Conservation (phyloP, 1,140 invertebrate species). For the Saccostrea echinata region DNA sequence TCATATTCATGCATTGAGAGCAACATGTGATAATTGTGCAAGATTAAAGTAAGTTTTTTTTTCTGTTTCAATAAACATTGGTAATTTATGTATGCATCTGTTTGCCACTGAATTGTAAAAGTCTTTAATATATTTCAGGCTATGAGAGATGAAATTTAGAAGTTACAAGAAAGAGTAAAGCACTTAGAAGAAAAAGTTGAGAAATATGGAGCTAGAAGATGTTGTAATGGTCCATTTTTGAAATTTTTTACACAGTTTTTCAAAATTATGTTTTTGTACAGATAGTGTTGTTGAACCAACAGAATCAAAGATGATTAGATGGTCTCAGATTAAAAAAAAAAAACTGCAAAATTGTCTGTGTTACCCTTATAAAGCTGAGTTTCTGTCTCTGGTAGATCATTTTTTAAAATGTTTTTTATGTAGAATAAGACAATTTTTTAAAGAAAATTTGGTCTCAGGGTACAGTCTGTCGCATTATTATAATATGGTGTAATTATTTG, state of each 20-base stretch:
- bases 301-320: conserved; percentile 22
- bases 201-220: not conserved
- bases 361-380: not conserved
- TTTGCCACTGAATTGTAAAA: no score
- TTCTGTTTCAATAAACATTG: no score
- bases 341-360: not conserved
- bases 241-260: conserved; percentile 34
- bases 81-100: no score
- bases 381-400: not conserved
- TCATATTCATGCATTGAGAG: no score
- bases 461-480: not conserved
- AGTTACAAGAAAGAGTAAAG: not conserved
- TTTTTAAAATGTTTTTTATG: not conserved
- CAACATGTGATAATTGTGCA: no score
- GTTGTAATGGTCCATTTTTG: not conserved
- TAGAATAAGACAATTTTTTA: not conserved
- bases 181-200: not conserved
- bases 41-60: no score
- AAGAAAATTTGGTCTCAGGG: not conserved
- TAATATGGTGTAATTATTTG: not conserved
- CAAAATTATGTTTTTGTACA: conserved; percentile 3
- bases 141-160: no score
- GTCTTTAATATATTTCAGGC: no score
- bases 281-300: conserved; percentile 34
- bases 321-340: conserved; percentile 21